Evolutionary conservation across 2,797 vertebrate genomes (phyloP), one percentile per base, ranked within the genome.

Genomic region (Chiroxiphia lanceolata): DNA sequence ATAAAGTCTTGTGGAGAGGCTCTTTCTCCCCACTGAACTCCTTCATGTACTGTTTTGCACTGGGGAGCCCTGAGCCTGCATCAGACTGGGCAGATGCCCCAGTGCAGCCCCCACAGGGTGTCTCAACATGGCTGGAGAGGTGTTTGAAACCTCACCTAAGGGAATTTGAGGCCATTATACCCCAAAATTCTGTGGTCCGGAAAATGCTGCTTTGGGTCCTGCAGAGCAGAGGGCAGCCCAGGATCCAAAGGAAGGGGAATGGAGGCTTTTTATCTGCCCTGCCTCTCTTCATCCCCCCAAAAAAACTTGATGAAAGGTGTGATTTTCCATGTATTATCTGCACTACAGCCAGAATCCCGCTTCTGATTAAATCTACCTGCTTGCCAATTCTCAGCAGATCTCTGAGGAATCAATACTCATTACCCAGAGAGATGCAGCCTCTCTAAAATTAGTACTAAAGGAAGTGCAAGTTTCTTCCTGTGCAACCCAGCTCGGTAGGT

Each of bases 401-500:
- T 83, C 91, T 38, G 50, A 83, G 47, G 78, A 83, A 90, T 79
- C 84, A 54, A 83, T 83, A 53, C n/a, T 47, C 68, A 82, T 90
- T 95, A 88, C 48, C 85, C 47, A 54, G 80, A 86, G 70, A 94
- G 64, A 63, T 1, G 4, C 44, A 50, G 72, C 53, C 42, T 76
- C 83, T 78, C 80, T 75, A 92, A 95, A 96, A 90, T 94, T 51
- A 88, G 87, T 3, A 22, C 16, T 45, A 33, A 33, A 87, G 69
- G 80, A 87, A 91, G 67, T 3, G 6, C 25, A 44, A 54, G 79
- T 69, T 85, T 72, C 83, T 84, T 79, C 93, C 83, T 61, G 89
- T 22, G 3, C 83, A 38, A 23, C 26, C 1, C 6, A 57, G 11
- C 71, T 65, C 2, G 0, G 76, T 77, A 81, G 94, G 61, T 70